Conservation (phyloP, 2,888 invertebrate species). For the Caenorhabditis drosophilae region DNA sequence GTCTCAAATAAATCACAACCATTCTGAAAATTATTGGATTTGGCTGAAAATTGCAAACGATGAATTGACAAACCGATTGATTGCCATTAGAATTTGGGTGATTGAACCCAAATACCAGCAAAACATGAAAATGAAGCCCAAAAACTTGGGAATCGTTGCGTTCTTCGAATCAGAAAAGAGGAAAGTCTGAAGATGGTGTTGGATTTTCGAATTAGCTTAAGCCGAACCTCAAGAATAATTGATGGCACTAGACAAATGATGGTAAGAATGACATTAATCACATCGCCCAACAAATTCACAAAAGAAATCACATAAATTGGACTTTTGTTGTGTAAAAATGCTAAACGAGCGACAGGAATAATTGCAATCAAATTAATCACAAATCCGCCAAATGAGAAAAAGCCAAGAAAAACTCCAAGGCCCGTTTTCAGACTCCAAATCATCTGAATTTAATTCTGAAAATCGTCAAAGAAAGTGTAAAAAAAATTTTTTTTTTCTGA, state of each 20-base stretch:
- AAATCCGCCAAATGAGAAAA: constrained; percentile 13
- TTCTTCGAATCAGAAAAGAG: constrained; percentile 20
- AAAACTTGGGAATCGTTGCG: constrained; percentile 17
- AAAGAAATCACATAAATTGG: constrained; percentile 37
- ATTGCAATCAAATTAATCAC: constrained; percentile 22
- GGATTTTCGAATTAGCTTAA: constrained; percentile 3
- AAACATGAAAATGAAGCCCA: constrained; percentile 45
- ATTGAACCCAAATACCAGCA: constrained; percentile 47
- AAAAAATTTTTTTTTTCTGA: no score
- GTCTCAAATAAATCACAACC: constrained; percentile 36
- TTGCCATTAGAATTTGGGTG: constrained; percentile 44
- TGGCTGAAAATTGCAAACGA: background rate
- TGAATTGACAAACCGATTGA: constrained; percentile 22
- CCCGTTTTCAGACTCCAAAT: constrained; percentile 13
- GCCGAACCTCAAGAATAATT: constrained; percentile 22
- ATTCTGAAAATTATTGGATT: constrained; percentile 8
- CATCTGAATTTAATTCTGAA: no score
- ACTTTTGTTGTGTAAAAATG: constrained; percentile 26
- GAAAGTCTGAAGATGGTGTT: constrained; percentile 9
- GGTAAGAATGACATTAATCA: constrained; percentile 18
- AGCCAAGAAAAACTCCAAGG: constrained; percentile 14
- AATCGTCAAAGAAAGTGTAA: no score
- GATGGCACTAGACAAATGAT: constrained; percentile 28
- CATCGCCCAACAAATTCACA: constrained; percentile 22
- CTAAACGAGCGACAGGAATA: constrained; percentile 23